Base-by-base conservation (phyloP, 2,888 invertebrate species). In the Aspidiotus destructor region DNA sequence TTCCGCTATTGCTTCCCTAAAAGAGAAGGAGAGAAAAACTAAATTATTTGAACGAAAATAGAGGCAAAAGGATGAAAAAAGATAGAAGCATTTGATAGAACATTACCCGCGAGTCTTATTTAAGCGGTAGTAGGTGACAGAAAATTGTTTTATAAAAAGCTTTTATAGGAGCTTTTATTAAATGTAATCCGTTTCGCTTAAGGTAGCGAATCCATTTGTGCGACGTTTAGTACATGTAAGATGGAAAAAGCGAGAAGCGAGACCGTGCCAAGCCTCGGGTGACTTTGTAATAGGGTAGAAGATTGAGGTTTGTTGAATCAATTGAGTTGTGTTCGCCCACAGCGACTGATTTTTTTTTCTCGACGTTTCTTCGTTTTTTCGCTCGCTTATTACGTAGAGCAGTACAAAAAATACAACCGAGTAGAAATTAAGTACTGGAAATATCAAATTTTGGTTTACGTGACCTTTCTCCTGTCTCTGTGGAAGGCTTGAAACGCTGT, bases 61-160 rank as follows among this genome's bases (percentile, higher is more conserved):
- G 54, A 63, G 48, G 11, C 48, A 48, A n/a, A n/a, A 3, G 48
- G 53, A 63, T 54, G 53, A 63, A 48, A n/a, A 48, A n/a, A 63
- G 54, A 52, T 41, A 63, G 54, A 63, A 63, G 53, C 15, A 40
- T 63, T 41, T 13, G 42, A 52, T 53, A 54, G 63, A 54, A 63
- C 63, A 41, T 28, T 48, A 13, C 41, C 7, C 13, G n/a, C 17
- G 48, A 48, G 42, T 62, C 53, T 63, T 63, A 54, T 54, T 63
- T 13, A 13, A 63, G 53, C 67, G 60, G 67, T 57, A 60, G 52
- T 58, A 67, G 67, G 67, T 67, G 67, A 58, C 57, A 44, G 67
- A 60, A 67, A 67, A 67, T 67, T 67, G 67, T 67, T 67, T 67
- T 67, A 67, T 67, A 67, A 67, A 67, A 67, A 67, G 67, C 67